Percentiles rank a stretch among this genome's conserved stretches.
Conservation (phyloP, 2,797 vertebrate species). For the Sebastiscus albofasciatus region DNA sequence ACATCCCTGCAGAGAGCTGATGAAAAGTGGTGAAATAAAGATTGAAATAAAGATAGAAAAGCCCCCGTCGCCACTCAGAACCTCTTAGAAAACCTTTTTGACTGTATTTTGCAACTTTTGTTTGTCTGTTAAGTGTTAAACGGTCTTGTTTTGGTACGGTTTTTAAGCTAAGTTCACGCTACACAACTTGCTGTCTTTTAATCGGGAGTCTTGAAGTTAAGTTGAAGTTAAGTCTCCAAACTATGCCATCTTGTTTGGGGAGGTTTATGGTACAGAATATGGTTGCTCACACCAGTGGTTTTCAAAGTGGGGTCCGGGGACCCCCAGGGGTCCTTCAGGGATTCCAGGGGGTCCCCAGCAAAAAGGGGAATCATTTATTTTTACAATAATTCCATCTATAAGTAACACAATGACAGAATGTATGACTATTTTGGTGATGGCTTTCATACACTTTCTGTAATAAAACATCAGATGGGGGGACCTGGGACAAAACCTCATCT, state of each 20-base stretch:
- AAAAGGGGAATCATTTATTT: rapidly evolving
- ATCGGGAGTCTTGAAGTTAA: too few species aligned
- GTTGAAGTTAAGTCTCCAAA: too few species aligned
- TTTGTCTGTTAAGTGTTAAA: not conserved
- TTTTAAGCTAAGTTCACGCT: too few species aligned
- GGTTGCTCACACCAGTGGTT: too few species aligned
- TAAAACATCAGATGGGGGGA: too few species aligned
- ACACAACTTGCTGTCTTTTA: too few species aligned
- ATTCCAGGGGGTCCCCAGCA: rapidly evolving
- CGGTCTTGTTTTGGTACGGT: not conserved
- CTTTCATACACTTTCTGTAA: too few species aligned
- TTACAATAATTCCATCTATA: rapidly evolving
- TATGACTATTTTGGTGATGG: too few species aligned
- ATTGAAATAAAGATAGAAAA: not conserved
- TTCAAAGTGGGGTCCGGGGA: too few species aligned
- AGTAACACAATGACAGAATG: too few species aligned
- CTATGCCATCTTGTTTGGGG: not conserved
- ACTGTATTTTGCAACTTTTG: not conserved
- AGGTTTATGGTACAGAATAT: not conserved
- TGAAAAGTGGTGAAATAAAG: not conserved
- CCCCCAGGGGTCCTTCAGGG: too few species aligned
- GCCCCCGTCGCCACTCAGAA: not conserved
- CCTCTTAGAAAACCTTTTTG: not conserved
- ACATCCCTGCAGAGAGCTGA: not conserved
- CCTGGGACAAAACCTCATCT: too few species aligned